These are phyloP conservation scores for Ameiurus melas DNA, from an alignment of 2,113 vertebrate species.

Conservation along the genomic window DNA sequence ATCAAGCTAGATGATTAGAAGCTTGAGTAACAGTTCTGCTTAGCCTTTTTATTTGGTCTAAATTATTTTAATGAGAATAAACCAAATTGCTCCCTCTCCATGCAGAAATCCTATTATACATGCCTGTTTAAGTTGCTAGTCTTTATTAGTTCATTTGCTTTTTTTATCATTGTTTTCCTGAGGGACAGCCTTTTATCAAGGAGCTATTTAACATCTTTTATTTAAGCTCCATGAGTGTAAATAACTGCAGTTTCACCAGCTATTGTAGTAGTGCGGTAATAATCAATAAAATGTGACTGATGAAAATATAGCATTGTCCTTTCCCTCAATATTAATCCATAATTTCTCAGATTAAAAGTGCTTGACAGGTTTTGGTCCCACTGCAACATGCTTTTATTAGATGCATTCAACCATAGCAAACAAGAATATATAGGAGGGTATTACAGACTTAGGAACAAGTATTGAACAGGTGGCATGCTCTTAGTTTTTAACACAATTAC, in stretches of 20 bases:
- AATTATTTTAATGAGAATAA: slow-evolving; percentile 41
- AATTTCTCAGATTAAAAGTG: slow-evolving; percentile 6
- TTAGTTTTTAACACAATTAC: slow-evolving; percentile 71
- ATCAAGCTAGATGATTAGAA: slow-evolving; percentile 75
- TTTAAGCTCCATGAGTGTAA: slow-evolving; percentile 52
- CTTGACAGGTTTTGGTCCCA: slow-evolving; percentile 69
- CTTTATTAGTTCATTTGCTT: neutral
- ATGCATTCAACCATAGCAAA: slow-evolving; percentile 70
- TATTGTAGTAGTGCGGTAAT: slow-evolving; percentile 38
- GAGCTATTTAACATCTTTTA: slow-evolving; percentile 33
- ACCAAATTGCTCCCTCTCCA: slow-evolving; percentile 15
- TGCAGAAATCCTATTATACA: slow-evolving; percentile 12
- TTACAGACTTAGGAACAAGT: slow-evolving; percentile 52
- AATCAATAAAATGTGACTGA: slow-evolving; percentile 30
- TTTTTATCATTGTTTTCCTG: neutral
- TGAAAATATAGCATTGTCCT: neutral
- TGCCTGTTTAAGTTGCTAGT: slow-evolving; percentile 31
- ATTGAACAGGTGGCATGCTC: slow-evolving; percentile 75
- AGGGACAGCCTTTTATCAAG: slow-evolving; percentile 34
- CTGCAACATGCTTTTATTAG: slow-evolving; percentile 76
- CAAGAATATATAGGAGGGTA: slow-evolving; percentile 66
- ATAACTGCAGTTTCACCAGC: slow-evolving; percentile 39
- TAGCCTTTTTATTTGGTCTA: slow-evolving; percentile 33
- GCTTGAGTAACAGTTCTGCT: slow-evolving; percentile 49
- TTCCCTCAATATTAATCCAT: neutral